phyloP scores from a whole-genome alignment of 2,113 vertebrate species.

The Noturus placidus region DNA sequence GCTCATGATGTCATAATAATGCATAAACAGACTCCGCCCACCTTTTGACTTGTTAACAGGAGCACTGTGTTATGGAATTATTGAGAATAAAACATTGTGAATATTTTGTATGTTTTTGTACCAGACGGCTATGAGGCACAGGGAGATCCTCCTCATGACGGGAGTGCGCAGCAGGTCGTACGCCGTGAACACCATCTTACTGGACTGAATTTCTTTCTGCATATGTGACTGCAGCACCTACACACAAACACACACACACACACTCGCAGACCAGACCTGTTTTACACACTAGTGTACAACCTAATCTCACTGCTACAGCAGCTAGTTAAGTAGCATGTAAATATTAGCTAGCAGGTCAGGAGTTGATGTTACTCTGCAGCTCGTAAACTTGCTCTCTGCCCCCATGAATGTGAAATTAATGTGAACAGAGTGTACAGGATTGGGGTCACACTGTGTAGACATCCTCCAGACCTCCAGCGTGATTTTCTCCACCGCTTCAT shows the following conservation, averaged over 20 bases:
- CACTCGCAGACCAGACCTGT: background rate
- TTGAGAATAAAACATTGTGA: background rate
- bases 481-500: constrained; percentile 67
- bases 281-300: background rate
- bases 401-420: background rate
- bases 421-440: background rate
- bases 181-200: constrained; percentile 3
- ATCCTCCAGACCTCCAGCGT: constrained; percentile 71
- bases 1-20: background rate
- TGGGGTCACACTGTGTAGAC: background rate
- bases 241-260: constrained; percentile 15
- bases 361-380: background rate
- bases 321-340: background rate
- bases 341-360: background rate
- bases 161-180: constrained; percentile 71
- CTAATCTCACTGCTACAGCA: background rate
- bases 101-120: constrained; percentile 49
- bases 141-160: constrained; percentile 71
- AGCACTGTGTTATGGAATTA: background rate
- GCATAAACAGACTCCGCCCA: background rate
- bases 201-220: constrained; percentile 71
- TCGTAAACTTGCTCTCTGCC: background rate
- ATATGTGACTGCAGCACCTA: constrained; percentile 78
- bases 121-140: constrained; percentile 73
- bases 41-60: background rate